Base-by-base conservation (phyloP, 2,113 vertebrate genomes). In the Caracal caracal region DNA sequence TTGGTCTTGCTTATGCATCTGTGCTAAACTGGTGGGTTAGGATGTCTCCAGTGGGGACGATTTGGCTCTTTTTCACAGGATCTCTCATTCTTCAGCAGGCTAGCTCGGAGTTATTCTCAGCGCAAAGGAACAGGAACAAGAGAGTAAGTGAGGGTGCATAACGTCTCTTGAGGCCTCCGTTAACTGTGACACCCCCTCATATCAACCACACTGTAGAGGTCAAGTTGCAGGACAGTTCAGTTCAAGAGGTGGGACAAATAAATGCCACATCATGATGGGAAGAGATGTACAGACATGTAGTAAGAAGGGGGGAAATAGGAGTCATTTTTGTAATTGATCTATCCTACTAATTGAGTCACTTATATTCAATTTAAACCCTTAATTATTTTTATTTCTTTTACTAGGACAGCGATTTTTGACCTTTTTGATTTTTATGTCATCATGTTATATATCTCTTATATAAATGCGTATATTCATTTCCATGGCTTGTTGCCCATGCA, bases 381-480 rank as follows among this genome's bases (percentile, higher is more conserved):
- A 16, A 22, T 22, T 84, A 24, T 90, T 94, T 76, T 73, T 13
- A 70, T 53, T 11, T 70, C 30, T 59, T 85, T 88, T 56, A 91
- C 51, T 59, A 17, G n/a, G n/a, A 30, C 28, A 92, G 53, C 68
- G 37, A 80, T 66, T 93, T 96, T 61, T 84, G 56, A 87, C 40
- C 84, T 96, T 92, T 91, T 75, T 30, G 78, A 49, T 78, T 78
- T 92, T 51, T 71, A 83, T 4, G 33, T 83, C 40, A 84, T n/a
- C 59, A 6, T 33, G 24, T 56, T 56, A 30, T 56, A 5, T 92
- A 73, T 84, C 11, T 65, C 78, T 90, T 94, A 37, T 71, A 28
- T 88, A 51, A 89, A 65, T 15, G 28, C 6, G 47, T 24, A 37
- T 88, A 78, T 75, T 79, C 26, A 61, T 71, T 43, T 68, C 22